Evolutionary conservation across 2,888 invertebrate genomes (phyloP), one percentile per base, ranked within the genome.

Genomic region (Idaea biselata): DNA sequence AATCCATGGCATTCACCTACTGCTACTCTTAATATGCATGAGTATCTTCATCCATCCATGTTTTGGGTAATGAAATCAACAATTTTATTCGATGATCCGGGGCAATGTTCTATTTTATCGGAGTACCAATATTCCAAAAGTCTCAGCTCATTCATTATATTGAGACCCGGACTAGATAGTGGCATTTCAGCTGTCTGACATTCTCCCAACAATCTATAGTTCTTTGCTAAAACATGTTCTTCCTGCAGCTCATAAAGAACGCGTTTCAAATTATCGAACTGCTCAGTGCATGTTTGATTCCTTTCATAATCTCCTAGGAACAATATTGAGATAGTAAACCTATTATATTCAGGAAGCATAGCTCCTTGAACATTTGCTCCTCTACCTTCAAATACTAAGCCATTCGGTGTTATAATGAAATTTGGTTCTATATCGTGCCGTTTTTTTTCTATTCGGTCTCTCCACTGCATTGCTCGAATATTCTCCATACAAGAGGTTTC

Each of bases 361-460:
- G 78, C 87, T 0, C 85, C 84, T 7, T 79, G 60, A 0, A 87
- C 73, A 64, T 90, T 90, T 0, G 87, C 86, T 0, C 91, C 91
- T 69, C 87, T 74, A 0, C 90, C 91, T 75, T 91, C 91, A 62
- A 91, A 91, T 3, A 91, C 61, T 1, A 80, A 69, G 1, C 90
- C 91, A 6, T 83, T 79, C 1, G 87, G 87, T 11, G 85, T 79
- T 4, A 91, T 82, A 0, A 91, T 80, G 63, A 80, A 91, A 65
- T 91, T 91, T 0, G 90, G 87, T 0, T 82, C 88, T 53, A 91
- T 90, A 58, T 91, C 91, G 1, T 64, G 62, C 63, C 77, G 81
- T 0, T 74, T 74, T 56, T 82, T 74, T 11, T 78, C 68, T 16
- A 85, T 73, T 61, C 88, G 84, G 1, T 81, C 74, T 8, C 3